These are phyloP conservation scores for Philereme transversata DNA, from an alignment of 2,888 invertebrate genomes.

Conservation along the genomic window DNA sequence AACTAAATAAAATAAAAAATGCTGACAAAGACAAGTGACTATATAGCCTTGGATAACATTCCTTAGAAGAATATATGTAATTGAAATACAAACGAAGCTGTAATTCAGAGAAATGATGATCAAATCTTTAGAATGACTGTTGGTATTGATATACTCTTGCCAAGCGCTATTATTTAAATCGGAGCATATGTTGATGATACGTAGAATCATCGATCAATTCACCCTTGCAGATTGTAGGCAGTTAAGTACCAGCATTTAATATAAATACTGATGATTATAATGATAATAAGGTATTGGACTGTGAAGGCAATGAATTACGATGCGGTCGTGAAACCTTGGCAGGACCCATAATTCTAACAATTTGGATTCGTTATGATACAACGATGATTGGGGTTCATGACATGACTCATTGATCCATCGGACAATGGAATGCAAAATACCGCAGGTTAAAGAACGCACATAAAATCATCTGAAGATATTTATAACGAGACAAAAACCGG, in stretches of 20 bases:
- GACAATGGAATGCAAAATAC: constrained; percentile 15
- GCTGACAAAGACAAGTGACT: neutral
- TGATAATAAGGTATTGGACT: no score
- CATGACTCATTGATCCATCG: constrained; percentile 13
- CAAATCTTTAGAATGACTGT: neutral
- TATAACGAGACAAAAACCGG: constrained; percentile 66
- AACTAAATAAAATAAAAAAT: neutral
- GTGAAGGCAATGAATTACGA: neutral
- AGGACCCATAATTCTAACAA: constrained; percentile 3
- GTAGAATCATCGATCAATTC: no score
- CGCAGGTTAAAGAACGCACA: constrained; percentile 30
- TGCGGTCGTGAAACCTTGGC: neutral
- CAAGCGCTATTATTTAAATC: no score
- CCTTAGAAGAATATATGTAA: neutral
- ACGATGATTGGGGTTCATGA: constrained; percentile 2
- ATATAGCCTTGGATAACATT: neutral
- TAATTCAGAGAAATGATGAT: neutral
- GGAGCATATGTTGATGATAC: no score
- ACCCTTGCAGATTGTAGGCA: no score
- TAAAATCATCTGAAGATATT: constrained; percentile 55
- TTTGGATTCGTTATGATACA: constrained; percentile 3
- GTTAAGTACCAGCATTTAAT: no score
- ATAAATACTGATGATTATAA: no score
- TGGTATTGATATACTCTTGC: no score
- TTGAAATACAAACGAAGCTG: neutral